Evolutionary conservation across 1,140 invertebrate species (phyloP).

Genomic region (Dendrolimus punctatus): DNA sequence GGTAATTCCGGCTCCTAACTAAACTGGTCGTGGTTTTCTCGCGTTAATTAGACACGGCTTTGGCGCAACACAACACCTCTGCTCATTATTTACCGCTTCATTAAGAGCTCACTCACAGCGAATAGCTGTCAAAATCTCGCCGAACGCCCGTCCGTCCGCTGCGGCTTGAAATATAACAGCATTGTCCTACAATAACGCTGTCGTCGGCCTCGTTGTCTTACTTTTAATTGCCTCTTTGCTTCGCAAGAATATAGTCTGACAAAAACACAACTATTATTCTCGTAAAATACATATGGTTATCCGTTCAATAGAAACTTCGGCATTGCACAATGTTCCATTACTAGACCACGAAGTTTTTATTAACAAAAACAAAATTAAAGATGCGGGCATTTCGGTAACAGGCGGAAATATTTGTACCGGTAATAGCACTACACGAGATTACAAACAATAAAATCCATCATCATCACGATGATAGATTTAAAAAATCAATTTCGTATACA

Average conservation of each 20-base stretch:
- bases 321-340: constrained; percentile 35
- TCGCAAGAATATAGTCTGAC: constrained; percentile 24
- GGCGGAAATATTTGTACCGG: constrained; percentile 35
- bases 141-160: constrained; percentile 44
- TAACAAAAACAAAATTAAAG: constrained; percentile 43
- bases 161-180: constrained; percentile 54
- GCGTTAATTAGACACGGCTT: constrained; percentile 60
- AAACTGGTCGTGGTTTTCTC: constrained; percentile 28
- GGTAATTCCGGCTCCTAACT: constrained; percentile 12
- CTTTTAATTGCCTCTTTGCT: constrained; percentile 33
- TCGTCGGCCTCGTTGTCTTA: constrained; percentile 57
- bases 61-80: constrained; percentile 51
- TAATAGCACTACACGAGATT: constrained; percentile 44
- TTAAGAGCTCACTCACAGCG: constrained; percentile 62
- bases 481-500: constrained; percentile 63
- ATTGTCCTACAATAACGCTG: constrained; percentile 61
- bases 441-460: constrained; percentile 51
- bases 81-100: constrained; percentile 70
- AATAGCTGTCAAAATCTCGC: constrained; percentile 60
- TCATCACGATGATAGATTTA: constrained; percentile 50
- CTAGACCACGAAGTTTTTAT: constrained; percentile 32
- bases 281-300: constrained; percentile 27
- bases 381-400: constrained; percentile 46
- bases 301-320: constrained; percentile 14
- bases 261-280: constrained; percentile 25